Conservation (phyloP, 2,113 vertebrate species). For the Pseudonaja textilis region DNA sequence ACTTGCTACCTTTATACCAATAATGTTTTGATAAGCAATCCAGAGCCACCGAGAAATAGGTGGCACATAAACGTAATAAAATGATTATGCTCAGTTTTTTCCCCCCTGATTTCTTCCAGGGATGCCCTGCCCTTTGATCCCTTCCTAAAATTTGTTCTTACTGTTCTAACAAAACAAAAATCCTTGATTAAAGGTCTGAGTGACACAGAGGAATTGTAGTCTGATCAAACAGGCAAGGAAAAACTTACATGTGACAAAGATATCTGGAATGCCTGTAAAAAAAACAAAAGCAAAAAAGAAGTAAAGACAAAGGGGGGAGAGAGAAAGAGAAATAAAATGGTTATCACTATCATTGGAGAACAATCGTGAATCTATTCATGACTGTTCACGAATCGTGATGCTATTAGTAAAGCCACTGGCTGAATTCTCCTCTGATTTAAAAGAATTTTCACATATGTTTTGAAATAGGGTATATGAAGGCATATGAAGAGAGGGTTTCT, state of each 20-base stretch:
- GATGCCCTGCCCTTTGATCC: neutral
- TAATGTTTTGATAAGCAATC: neutral
- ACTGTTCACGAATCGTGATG: too few species aligned
- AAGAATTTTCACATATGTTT: neutral
- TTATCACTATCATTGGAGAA: constrained; percentile 29
- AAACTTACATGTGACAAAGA: constrained; percentile 78
- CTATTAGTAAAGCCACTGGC: neutral
- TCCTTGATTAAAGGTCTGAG: neutral
- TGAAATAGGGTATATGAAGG: neutral
- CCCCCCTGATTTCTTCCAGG: neutral
- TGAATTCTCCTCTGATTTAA: neutral
- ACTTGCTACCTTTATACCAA: neutral
- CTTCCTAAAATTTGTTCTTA: neutral
- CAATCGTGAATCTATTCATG: too few species aligned
- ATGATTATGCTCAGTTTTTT: neutral
- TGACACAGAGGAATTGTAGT: neutral
- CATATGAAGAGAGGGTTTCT: too few species aligned
- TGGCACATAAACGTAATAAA: neutral
- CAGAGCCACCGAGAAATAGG: neutral
- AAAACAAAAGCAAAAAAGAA: constrained; percentile 56
- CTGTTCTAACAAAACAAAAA: neutral
- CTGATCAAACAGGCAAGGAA: constrained; percentile 27
- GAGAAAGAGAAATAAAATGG: constrained; percentile 57
- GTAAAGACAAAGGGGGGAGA: constrained; percentile 50
- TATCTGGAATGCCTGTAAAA: constrained; percentile 75